Base-by-base conservation (phyloP, 2,113 vertebrate species). In the Balaeniceps rex region DNA sequence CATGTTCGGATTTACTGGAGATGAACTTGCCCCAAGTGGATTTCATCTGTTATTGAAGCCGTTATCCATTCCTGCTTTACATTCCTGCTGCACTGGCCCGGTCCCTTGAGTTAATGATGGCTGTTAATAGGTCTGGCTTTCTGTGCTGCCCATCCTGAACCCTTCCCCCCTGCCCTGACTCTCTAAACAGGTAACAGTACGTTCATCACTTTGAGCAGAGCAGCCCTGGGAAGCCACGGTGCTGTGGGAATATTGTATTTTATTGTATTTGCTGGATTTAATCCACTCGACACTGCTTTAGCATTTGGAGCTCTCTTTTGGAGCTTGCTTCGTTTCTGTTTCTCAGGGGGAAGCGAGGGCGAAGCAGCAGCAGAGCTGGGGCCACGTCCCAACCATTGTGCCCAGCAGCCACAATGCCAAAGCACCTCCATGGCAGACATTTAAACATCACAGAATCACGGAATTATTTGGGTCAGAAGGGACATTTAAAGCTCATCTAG, bases 121-220 rank as follows among this genome's bases (percentile, higher is more conserved):
- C 60, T 87, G 68, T 83, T 76, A 78, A 65, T 55, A 63, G 49
- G 34, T 63, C 29, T 89, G 64, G 28, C 40, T 77, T 92, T 91
- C 64, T 52, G 23, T 65, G 54, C 42, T 77, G 58, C 52, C 38
- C 15, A 12, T 82, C 60, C 60, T 57, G 33, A 4, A 3, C 58
- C 23, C 17, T 31, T 57, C 65, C 16, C 6, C 2, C 15, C 21
- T n/a, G n/a, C n/a, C 6, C 19, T 0, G 0, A 0, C 12, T 66
- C 36, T 51, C 61, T 33, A 23, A 90, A 69, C 14, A 34, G n/a
- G 46, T 66, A 81, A 28, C n/a, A 29, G 33, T 15, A 28, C 57
- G 68, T 83, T 44, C 44, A 31, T 86, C 28, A 28, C 33, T 79
- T 76, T 12, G n/a, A 72, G 52, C 15, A 70, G 42, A 72, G 57